phyloP scores from a whole-genome alignment of 2,113 vertebrate species.

The Fregata magnificens region DNA sequence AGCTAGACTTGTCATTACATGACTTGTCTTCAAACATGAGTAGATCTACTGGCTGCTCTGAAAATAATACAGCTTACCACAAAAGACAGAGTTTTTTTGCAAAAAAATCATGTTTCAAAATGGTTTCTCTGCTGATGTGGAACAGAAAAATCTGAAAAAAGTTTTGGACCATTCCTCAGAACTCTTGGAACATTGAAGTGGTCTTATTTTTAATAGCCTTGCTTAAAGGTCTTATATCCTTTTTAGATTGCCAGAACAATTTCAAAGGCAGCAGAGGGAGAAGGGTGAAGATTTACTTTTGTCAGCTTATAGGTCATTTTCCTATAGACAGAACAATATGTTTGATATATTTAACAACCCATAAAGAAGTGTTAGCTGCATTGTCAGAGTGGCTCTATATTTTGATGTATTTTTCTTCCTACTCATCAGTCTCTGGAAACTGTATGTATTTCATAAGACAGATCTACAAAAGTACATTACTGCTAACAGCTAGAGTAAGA shows the following conservation, averaged over 20 bases:
- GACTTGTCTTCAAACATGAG: background rate
- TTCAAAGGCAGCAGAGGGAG: background rate
- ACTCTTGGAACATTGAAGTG: background rate
- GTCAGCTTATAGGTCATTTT: background rate
- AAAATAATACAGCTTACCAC: background rate
- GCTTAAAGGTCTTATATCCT: background rate
- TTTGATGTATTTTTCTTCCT: background rate
- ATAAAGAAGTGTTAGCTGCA: background rate
- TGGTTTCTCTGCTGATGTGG: background rate
- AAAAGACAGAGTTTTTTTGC: background rate
- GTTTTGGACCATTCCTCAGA: background rate
- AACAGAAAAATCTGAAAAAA: background rate
- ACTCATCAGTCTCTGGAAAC: background rate
- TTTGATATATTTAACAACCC: background rate
- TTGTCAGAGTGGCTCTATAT: background rate
- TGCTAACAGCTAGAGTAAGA: background rate
- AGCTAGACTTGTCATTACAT: background rate
- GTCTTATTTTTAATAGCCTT: background rate
- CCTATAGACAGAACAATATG: background rate
- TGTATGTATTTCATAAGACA: background rate
- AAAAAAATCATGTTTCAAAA: background rate
- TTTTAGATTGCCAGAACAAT: background rate
- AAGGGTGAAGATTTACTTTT: background rate
- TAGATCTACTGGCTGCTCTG: background rate
- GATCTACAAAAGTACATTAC: background rate